Evolutionary conservation across 2,797 vertebrate species (phyloP).

Genomic region (Schizopygopsis malacanthus): DNA sequence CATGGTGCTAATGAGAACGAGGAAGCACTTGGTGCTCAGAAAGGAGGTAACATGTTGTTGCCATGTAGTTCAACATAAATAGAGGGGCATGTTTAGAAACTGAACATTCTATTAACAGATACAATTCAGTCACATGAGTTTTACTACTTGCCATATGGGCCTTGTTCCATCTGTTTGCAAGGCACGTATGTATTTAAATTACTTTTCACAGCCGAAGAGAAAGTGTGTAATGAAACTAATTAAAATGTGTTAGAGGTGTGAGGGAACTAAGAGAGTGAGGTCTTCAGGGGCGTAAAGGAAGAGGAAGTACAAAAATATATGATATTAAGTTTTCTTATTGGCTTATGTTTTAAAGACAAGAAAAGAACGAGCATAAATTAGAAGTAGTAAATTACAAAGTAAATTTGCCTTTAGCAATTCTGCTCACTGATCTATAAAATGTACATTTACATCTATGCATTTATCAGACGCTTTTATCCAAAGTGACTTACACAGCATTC

Average conservation of each 20-base stretch:
- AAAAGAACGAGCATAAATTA: not conserved
- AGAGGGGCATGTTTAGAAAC: not conserved
- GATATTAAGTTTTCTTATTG: conserved; percentile 16
- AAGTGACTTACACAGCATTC: too few species aligned
- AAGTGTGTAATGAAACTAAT: conserved; percentile 47
- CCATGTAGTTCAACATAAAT: conserved; percentile 20
- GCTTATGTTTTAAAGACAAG: not conserved
- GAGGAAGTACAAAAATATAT: conserved; percentile 7
- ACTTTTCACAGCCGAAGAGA: conserved; percentile 23
- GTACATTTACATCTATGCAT: too few species aligned
- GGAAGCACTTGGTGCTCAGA: not conserved
- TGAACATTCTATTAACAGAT: conserved; percentile 3
- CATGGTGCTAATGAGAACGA: conserved; percentile 18
- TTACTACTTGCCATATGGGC: not conserved
- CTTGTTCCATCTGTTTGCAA: not conserved
- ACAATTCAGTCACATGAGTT: not conserved
- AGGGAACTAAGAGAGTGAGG: conserved; percentile 39
- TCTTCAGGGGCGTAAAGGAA: conserved; percentile 15
- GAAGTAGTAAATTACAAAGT: not conserved
- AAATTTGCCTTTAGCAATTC: not conserved
- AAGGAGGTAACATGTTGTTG: not conserved
- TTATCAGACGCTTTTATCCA: too few species aligned
- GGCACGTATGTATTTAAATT: conserved; percentile 10
- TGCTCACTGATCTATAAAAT: not conserved
- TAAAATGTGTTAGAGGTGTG: conserved; percentile 53